Percentiles rank a stretch among this genome's conserved stretches.
These are phyloP conservation scores for Eumaeus atala DNA, from an alignment of 1,140 invertebrate species.

Conservation along the genomic window DNA sequence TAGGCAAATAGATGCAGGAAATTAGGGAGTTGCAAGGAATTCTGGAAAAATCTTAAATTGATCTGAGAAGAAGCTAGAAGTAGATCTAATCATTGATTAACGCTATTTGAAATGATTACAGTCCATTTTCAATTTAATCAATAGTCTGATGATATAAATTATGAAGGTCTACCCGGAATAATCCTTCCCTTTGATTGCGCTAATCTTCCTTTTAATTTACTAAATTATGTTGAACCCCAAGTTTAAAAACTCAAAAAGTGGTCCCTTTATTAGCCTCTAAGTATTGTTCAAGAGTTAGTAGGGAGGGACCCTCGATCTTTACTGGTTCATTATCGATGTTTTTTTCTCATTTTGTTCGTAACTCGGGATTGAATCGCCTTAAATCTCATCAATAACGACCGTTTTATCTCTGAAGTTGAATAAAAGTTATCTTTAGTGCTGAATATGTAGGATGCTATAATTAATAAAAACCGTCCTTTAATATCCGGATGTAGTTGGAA, in stretches of 20 bases:
- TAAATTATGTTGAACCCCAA: conserved; percentile 39
- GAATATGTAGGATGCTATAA: too few species aligned
- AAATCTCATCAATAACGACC: conserved; percentile 14
- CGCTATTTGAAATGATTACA: too few species aligned
- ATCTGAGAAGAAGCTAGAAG: too few species aligned
- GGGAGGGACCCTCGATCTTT: conserved; percentile 53
- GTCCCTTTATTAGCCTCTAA: conserved; percentile 64
- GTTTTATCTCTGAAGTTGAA: conserved; percentile 9
- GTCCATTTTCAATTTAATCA: too few species aligned
- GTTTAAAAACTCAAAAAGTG: conserved; percentile 37
- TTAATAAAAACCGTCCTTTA: too few species aligned
- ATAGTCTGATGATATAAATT: too few species aligned
- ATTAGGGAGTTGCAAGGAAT: too few species aligned
- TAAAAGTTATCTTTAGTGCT: background rate
- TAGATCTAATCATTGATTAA: too few species aligned
- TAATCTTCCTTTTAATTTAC: conserved; percentile 49
- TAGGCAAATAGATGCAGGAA: too few species aligned
- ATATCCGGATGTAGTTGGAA: too few species aligned
- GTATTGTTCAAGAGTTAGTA: conserved; percentile 62
- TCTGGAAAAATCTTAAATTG: too few species aligned
- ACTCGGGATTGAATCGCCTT: conserved; percentile 24
- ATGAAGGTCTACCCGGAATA: too few species aligned
- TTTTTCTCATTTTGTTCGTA: conserved; percentile 31
- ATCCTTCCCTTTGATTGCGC: conserved; percentile 21
- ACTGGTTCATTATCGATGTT: conserved; percentile 58